phyloP scores from a whole-genome alignment of 2,113 vertebrate species.

The Lepus europaeus region DNA sequence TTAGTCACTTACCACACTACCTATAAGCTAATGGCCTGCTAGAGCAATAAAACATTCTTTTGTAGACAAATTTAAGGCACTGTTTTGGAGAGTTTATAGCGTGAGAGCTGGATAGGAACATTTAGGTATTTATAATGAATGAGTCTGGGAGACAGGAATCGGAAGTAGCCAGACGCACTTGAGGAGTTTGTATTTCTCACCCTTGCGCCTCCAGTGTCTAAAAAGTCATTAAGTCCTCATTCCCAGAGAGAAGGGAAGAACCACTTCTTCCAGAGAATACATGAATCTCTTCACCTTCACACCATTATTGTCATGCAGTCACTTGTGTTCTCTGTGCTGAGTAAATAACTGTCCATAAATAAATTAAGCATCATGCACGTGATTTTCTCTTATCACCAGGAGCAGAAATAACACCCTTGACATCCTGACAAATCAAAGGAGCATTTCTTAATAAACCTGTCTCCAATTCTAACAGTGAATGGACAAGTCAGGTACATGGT shows the following conservation, averaged over 20 bases:
- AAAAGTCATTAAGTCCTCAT: background rate
- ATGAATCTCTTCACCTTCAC: background rate
- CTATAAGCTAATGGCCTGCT: background rate
- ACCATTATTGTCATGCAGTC: background rate
- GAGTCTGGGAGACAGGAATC: background rate
- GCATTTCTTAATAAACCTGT: background rate
- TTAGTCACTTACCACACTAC: background rate
- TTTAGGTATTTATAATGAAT: background rate
- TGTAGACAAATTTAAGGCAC: background rate
- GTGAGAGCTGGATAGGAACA: background rate
- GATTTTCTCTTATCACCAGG: background rate
- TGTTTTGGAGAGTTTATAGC: background rate
- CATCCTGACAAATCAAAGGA: background rate
- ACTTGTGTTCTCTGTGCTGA: background rate
- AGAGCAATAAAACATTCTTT: background rate
- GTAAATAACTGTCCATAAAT: background rate
- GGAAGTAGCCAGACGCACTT: background rate
- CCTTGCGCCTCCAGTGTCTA: background rate
- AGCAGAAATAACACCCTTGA: background rate
- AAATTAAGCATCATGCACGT: background rate
- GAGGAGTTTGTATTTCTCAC: background rate
- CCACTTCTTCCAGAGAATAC: background rate
- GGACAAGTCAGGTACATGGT: background rate
- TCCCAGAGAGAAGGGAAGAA: background rate
- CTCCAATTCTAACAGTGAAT: background rate